Evolutionary conservation across 1,140 invertebrate genomes (phyloP).

Genomic region (Cherax destructor): DNA sequence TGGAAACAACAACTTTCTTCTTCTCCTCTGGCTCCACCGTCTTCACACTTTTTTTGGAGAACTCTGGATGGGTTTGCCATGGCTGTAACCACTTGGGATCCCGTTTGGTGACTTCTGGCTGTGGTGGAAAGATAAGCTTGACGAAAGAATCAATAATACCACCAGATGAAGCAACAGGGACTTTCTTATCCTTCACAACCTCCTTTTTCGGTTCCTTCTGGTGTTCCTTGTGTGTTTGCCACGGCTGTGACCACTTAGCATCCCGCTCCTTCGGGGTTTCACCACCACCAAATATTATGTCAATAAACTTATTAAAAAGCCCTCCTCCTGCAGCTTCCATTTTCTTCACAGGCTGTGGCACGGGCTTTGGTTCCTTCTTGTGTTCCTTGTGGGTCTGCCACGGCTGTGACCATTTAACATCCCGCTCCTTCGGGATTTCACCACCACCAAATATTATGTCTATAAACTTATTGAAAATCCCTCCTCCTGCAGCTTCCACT

Average conservation of each 20-base stretch:
- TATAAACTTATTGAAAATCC: constrained; percentile 53
- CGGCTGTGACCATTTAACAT: constrained; percentile 44
- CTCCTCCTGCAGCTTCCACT: neutral
- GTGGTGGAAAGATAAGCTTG: constrained; percentile 4
- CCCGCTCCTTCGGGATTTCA: constrained; percentile 11
- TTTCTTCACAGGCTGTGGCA: neutral
- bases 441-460: constrained; percentile 46
- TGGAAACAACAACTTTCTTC: neutral
- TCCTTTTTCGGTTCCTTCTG: neutral
- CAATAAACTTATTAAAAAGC: constrained; percentile 53
- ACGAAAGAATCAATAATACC: constrained; percentile 31
- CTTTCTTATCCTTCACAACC: neutral
- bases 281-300: constrained; percentile 41
- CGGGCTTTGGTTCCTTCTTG: neutral
- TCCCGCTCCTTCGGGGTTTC: neutral
- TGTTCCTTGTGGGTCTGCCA: constrained; percentile 55
- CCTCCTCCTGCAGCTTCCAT: neutral
- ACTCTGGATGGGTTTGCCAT: constrained; percentile 65
- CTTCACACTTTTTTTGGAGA: neutral
- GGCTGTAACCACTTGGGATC: constrained; percentile 55
- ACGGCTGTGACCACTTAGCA: constrained; percentile 50
- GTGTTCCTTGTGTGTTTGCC: constrained; percentile 54
- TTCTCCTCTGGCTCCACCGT: neutral
- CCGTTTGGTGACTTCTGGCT: neutral
- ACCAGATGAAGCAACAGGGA: neutral